These are phyloP conservation scores for Pristionchus arcanus DNA, from an alignment of 2,888 invertebrate genomes.

Conservation along the genomic window DNA sequence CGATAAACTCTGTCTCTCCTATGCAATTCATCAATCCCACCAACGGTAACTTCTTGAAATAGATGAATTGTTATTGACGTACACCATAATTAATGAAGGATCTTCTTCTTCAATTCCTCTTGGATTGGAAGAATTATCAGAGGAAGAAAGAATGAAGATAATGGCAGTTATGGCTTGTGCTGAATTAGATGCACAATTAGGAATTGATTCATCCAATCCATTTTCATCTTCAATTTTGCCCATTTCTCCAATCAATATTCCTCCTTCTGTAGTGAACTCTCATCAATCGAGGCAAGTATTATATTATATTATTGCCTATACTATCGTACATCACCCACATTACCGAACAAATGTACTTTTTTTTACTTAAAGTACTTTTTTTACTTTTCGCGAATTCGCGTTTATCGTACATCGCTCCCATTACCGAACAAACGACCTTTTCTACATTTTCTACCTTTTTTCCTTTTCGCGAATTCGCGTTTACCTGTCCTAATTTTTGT, in stretches of 20 bases:
- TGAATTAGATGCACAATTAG: conserved; percentile 78
- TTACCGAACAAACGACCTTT: too few relatives aligned
- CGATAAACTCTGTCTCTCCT: neutral
- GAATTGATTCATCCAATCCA: neutral
- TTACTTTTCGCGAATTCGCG: too few relatives aligned
- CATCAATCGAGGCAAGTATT: neutral
- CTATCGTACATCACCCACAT: too few relatives aligned
- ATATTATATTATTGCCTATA: too few relatives aligned
- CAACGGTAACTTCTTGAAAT: neutral
- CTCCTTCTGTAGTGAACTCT: neutral
- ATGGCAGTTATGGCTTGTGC: conserved; percentile 84
- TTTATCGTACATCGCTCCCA: too few relatives aligned
- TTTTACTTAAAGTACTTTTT: too few relatives aligned
- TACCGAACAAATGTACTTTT: too few relatives aligned
- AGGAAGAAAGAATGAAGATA: conserved; percentile 84
- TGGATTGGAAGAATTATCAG: conserved; percentile 81
- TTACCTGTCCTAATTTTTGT: too few relatives aligned
- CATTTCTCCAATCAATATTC: neutral
- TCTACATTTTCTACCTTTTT: too few relatives aligned
- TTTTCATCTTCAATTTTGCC: too few relatives aligned
- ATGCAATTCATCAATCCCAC: neutral
- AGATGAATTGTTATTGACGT: too few relatives aligned
- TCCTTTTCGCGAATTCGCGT: too few relatives aligned
- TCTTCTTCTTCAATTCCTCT: neutral
- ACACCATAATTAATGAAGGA: neutral